Evolutionary conservation across 2,888 invertebrate species (phyloP).

Genomic region (Melinaea menophilus): DNA sequence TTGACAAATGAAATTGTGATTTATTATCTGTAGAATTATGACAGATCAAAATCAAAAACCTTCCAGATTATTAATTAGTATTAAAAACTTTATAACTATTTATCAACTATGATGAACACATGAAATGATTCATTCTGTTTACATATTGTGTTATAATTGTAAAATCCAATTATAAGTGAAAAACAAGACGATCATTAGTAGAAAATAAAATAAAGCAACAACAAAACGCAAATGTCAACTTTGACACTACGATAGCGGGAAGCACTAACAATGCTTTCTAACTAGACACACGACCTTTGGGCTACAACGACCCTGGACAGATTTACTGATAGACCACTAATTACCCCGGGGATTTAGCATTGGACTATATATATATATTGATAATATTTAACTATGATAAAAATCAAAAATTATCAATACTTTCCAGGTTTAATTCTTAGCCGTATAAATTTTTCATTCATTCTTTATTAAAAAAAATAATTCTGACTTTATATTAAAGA

Average conservation of each 20-base stretch:
- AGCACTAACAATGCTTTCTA: constrained; percentile 29
- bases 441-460: too few species aligned
- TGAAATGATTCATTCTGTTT: neutral
- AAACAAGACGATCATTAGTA: constrained; percentile 14
- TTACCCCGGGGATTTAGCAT: constrained; percentile 3
- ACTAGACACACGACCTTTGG: constrained; percentile 24
- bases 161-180: constrained; percentile 19
- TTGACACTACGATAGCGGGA: constrained; percentile 23
- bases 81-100: too few species aligned
- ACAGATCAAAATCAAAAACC: too few species aligned
- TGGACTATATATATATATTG: neutral
- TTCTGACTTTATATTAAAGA: too few species aligned
- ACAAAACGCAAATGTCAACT: constrained; percentile 22
- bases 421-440: too few species aligned
- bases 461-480: too few species aligned
- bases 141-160: constrained; percentile 5
- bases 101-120: too few species aligned
- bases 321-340: constrained; percentile 3
- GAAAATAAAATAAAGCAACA: constrained; percentile 11
- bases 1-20: too few species aligned
- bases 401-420: too few species aligned
- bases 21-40: too few species aligned
- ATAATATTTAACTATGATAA: too few species aligned
- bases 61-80: too few species aligned
- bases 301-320: constrained; percentile 18